A percentile compares a stretch with the other conserved stretches of the same genome.
Evolutionary conservation across 1,140 invertebrate genomes (phyloP).

Genomic region (Coenobita brevimanus): DNA sequence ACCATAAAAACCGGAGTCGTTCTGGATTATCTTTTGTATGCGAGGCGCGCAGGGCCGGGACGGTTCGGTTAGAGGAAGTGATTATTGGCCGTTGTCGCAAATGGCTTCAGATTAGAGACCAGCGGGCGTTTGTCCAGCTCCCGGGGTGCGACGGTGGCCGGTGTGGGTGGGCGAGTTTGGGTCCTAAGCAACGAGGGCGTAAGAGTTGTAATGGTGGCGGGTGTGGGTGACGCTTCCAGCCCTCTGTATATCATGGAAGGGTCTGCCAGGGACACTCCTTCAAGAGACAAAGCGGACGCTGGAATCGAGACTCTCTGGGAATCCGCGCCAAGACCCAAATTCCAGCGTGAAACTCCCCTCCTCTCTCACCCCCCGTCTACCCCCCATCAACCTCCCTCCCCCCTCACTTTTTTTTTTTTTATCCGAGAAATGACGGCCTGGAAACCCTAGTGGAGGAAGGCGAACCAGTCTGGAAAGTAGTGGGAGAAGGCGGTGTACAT

Average conservation of each 20-base stretch:
- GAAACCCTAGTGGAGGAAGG: slow-evolving; percentile 59
- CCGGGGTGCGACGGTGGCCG: slow-evolving; percentile 36
- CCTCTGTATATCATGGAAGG: slow-evolving; percentile 66
- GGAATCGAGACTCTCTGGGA: slow-evolving; percentile 66
- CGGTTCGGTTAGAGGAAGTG: slow-evolving; percentile 66
- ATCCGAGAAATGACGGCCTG: slow-evolving; percentile 42
- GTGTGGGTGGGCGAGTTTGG: slow-evolving; percentile 44
- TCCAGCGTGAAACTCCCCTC: slow-evolving; percentile 19
- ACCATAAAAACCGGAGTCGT: slow-evolving; percentile 57
- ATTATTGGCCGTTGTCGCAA: slow-evolving; percentile 67
- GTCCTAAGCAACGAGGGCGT: slow-evolving; percentile 29
- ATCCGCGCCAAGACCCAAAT: slow-evolving; percentile 64
- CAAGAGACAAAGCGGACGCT: slow-evolving; percentile 65
- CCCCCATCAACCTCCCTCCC: no score
- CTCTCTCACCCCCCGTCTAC: no score
- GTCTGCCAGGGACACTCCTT: slow-evolving; percentile 65
- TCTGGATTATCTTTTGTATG: slow-evolving; percentile 67
- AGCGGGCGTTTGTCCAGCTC: slow-evolving; percentile 66
- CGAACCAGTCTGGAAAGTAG: slow-evolving; percentile 61
- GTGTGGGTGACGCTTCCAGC: slow-evolving; percentile 55
- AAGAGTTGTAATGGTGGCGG: slow-evolving; percentile 60
- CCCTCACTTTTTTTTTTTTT: no score
- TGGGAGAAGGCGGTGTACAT: slow-evolving; percentile 64
- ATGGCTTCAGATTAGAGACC: slow-evolving; percentile 66
- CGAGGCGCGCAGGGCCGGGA: slow-evolving; percentile 60